Conservation (phyloP, 2,888 invertebrate genomes). For the Cordilura impudica region DNA sequence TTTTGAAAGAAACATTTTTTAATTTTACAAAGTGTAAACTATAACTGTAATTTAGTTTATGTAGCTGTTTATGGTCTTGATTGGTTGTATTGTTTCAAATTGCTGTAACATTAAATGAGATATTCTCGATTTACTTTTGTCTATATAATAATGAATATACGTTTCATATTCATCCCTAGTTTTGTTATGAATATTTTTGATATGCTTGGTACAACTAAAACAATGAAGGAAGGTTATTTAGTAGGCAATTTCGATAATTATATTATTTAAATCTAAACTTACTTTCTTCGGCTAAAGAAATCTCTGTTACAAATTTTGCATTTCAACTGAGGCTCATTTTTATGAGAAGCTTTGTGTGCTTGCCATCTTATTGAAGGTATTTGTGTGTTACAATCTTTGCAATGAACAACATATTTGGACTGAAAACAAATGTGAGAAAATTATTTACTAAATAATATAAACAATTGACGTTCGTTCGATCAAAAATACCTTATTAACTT, state of each 20-base stretch:
- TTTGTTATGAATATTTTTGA: background rate
- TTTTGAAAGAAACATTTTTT: too few relatives aligned
- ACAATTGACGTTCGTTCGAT: background rate
- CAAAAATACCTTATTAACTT: constrained; percentile 5
- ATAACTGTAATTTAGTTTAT: too few relatives aligned
- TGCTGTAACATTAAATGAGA: constrained; percentile 5
- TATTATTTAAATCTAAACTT: background rate
- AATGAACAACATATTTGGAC: constrained; percentile 32
- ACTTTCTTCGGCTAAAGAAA: constrained; percentile 31
- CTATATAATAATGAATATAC: background rate
- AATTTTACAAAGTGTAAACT: too few relatives aligned
- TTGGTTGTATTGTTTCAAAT: background rate
- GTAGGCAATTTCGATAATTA: background rate
- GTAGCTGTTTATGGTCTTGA: background rate
- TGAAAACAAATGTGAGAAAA: background rate
- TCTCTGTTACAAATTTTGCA: constrained; percentile 49
- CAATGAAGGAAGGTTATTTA: background rate
- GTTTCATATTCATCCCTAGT: background rate
- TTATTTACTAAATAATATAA: background rate
- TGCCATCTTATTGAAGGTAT: constrained; percentile 1
- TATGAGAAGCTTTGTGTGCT: constrained; percentile 36
- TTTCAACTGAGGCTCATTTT: constrained; percentile 34
- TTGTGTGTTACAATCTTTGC: constrained; percentile 32
- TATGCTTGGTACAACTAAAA: background rate
- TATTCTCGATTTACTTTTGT: background rate